Percentiles rank a stretch among this genome's conserved stretches.
Conservation (phyloP, 2,888 invertebrate species). For the Stenichneumon culpator region DNA sequence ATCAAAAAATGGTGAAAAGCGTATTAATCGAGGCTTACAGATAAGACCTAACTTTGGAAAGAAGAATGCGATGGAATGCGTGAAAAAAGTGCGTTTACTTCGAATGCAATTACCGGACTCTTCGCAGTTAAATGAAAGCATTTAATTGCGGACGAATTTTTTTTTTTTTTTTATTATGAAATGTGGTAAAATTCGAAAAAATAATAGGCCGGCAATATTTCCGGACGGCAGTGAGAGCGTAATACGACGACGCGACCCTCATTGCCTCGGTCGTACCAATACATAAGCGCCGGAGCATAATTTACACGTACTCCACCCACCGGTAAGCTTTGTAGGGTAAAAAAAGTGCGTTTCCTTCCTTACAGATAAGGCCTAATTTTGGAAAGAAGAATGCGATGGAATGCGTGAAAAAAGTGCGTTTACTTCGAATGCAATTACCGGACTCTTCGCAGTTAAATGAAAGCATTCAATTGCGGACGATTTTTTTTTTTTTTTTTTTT, state of each 20-base stretch:
- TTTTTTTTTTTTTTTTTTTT: not conserved
- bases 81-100: not conserved
- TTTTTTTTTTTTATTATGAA: not conserved
- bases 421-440: too few relatives aligned
- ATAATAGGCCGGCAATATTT: not conserved
- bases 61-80: not conserved
- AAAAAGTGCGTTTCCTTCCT: too few relatives aligned
- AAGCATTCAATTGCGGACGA: not conserved
- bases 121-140: not conserved
- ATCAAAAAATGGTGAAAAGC: too few relatives aligned
- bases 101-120: too few relatives aligned
- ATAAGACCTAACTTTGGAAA: too few relatives aligned
- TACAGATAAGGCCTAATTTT: too few relatives aligned
- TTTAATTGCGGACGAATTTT: not conserved
- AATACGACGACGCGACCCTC: not conserved
- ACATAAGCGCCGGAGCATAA: slow-evolving; percentile 15
- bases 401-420: not conserved
- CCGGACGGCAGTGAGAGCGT: slow-evolving; percentile 11
- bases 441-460: not conserved
- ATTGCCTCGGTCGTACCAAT: slow-evolving; percentile 8
- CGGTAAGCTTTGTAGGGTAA: slow-evolving; percentile 36
- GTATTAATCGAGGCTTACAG: too few relatives aligned
- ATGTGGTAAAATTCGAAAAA: slow-evolving; percentile 1
- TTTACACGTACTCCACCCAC: slow-evolving; percentile 29
- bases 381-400: not conserved